phyloP scores from a whole-genome alignment of 2,797 vertebrate species.

The Brachyrhaphis roseni region DNA sequence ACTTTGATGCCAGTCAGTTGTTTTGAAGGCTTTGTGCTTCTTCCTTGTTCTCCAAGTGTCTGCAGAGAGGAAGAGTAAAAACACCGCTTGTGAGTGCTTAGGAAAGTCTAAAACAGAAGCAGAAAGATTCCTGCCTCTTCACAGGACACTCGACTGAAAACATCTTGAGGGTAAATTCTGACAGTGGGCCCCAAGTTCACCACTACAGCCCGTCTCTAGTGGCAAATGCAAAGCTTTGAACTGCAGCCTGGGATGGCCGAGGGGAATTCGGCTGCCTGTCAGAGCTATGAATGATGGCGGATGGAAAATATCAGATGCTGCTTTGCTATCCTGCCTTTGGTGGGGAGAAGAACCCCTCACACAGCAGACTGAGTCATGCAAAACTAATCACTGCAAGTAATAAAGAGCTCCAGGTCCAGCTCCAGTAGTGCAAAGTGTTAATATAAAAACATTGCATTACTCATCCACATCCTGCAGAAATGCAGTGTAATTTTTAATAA shows the following conservation, averaged over 20 bases:
- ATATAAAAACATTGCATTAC: slow-evolving; percentile 15
- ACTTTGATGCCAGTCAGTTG: not conserved
- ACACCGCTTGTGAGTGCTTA: not conserved
- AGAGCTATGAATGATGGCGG: slow-evolving; percentile 69
- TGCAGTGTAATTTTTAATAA: not conserved
- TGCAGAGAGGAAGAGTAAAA: slow-evolving; percentile 10
- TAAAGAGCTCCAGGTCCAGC: slow-evolving; percentile 19
- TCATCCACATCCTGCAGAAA: slow-evolving; percentile 10
- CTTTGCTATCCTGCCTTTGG: slow-evolving; percentile 46
- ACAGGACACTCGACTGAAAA: slow-evolving; percentile 61
- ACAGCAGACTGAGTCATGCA: slow-evolving; percentile 6
- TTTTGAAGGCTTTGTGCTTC: slow-evolving; percentile 13
- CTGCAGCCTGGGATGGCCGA: slow-evolving; percentile 42
- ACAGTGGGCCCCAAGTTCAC: slow-evolving; percentile 61
- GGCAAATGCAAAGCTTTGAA: slow-evolving; percentile 68
- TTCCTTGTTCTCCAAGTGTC: slow-evolving; percentile 14
- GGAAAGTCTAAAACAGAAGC: slow-evolving; percentile 55
- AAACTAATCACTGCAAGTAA: slow-evolving; percentile 36
- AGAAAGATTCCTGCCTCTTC: slow-evolving; percentile 50
- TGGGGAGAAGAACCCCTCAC: slow-evolving; percentile 42
- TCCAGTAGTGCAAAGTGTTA: slow-evolving; percentile 10
- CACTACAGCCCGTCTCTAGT: slow-evolving; percentile 40
- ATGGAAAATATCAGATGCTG: slow-evolving; percentile 60
- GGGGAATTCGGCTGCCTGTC: slow-evolving; percentile 64
- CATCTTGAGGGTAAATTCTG: slow-evolving; percentile 66